Evolutionary conservation across 2,888 invertebrate species (phyloP).

Genomic region (Harpalus rufipes): DNA sequence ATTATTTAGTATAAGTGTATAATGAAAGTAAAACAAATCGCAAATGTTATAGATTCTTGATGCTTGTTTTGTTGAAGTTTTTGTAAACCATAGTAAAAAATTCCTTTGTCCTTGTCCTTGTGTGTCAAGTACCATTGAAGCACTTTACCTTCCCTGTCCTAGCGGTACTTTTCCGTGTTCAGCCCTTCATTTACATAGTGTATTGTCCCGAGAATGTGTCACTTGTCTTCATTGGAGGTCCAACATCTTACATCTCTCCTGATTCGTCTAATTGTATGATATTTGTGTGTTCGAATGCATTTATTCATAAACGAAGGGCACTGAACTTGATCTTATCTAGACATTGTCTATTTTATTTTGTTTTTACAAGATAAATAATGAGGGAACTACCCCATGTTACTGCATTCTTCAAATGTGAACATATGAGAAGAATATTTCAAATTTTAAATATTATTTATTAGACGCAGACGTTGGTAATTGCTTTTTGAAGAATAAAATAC

Average conservation of each 20-base stretch:
- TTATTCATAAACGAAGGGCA: conserved; percentile 59
- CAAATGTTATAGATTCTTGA: too few relatives aligned
- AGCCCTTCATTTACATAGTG: neutral
- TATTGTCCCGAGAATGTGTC: conserved; percentile 20
- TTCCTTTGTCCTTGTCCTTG: neutral
- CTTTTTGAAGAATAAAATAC: too few relatives aligned
- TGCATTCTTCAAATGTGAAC: conserved; percentile 6
- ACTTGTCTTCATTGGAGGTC: conserved; percentile 40
- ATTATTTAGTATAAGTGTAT: too few relatives aligned
- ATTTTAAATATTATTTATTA: too few relatives aligned
- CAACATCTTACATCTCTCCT: conserved; percentile 4
- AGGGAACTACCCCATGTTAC: neutral
- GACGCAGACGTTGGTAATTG: too few relatives aligned
- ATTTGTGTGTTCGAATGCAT: conserved; percentile 64
- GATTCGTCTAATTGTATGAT: conserved; percentile 61
- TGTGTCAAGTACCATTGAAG: neutral
- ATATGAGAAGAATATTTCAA: conserved; percentile 4
- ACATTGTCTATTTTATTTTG: neutral
- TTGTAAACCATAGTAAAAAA: neutral
- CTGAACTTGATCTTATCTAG: conserved; percentile 51
- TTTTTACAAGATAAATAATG: too few relatives aligned
- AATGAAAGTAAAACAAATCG: too few relatives aligned
- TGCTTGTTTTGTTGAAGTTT: neutral
- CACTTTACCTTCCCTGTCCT: neutral
- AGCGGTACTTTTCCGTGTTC: conserved; percentile 4